Evolutionary conservation across 2,888 invertebrate genomes (phyloP), one percentile per base, ranked within the genome.

Genomic region (Scaptomyza parva): DNA sequence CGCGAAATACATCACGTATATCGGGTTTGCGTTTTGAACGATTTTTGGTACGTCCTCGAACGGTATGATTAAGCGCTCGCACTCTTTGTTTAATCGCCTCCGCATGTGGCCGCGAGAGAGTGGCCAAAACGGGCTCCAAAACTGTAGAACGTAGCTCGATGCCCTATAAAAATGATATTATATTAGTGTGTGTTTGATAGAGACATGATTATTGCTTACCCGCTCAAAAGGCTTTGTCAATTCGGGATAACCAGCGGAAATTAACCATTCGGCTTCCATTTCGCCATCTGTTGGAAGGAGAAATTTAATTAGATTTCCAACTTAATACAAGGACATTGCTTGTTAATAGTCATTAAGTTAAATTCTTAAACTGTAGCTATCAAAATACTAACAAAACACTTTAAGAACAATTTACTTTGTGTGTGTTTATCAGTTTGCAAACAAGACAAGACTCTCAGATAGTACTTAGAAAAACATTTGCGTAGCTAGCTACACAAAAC

Each of bases 1-100:
- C 96, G 90, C 96, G 94, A 88, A 96, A 95, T 51, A 97, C 95
- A 92, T 97, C 96, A 79, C 97, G 92, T 65, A 97, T 96, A 90
- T 97, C 97, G 12, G 96, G 95, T 84, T 95, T 95, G 65, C 94
- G 94, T n/a, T 95, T 92, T 70, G 93, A 92, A 1, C 92, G 89
- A 60, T 92, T 92, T 81, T 94, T 93, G 85, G 93, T 93, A 66
- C 94, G 93, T 79, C 93, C 94, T 39, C 95, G 93, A 33, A 96
- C 93, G 1, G 96, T 96, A 76, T 94, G 94, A 91, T 96, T 96
- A 17, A 96, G 92, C 0, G 95, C 95, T 65, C 93, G 93, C 14
- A 96, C 95, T 37, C 96, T 92, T 67, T 95, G 93, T 81, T 94
- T 93, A 33, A 96, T 94, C 26, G 95, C 95, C 85, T 95, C 94